Evolutionary conservation across 2,797 vertebrate genomes (phyloP).

Genomic region (Phalanger gymnotis): DNA sequence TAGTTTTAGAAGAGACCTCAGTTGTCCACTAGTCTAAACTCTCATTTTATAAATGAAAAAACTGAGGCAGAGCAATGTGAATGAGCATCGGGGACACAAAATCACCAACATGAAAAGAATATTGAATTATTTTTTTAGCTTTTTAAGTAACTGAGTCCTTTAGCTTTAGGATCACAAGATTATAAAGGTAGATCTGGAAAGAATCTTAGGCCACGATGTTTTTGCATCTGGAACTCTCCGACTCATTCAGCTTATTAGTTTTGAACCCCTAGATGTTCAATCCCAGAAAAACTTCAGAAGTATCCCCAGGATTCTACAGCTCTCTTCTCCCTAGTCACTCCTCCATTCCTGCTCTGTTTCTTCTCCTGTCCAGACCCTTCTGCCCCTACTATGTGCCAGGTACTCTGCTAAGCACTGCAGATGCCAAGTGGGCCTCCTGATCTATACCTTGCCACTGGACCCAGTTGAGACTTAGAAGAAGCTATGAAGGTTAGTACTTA

Average conservation of each 20-base stretch:
- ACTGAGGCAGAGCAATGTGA: slow-evolving; percentile 27
- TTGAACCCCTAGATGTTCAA: no score
- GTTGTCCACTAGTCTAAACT: neutral
- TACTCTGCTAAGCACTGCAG: no score
- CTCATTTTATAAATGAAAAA: neutral
- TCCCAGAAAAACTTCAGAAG: no score
- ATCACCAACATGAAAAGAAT: neutral
- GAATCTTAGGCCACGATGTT: neutral
- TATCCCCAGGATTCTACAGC: no score
- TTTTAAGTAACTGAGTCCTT: neutral
- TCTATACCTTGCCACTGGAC: no score
- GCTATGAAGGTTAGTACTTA: neutral
- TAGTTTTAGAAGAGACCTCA: neutral
- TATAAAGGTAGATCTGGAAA: neutral
- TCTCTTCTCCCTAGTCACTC: no score
- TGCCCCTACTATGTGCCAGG: no score
- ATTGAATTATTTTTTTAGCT: neutral
- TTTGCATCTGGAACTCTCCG: no score
- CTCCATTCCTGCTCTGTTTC: no score
- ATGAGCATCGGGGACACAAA: neutral
- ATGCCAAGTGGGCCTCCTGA: no score
- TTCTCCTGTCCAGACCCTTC: no score
- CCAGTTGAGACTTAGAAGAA: neutral
- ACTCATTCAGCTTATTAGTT: no score
- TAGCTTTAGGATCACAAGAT: neutral